Evolutionary conservation across 2,888 invertebrate species (phyloP), one percentile per base, ranked within the genome.

Genomic region (Geotrupes spiniger): DNA sequence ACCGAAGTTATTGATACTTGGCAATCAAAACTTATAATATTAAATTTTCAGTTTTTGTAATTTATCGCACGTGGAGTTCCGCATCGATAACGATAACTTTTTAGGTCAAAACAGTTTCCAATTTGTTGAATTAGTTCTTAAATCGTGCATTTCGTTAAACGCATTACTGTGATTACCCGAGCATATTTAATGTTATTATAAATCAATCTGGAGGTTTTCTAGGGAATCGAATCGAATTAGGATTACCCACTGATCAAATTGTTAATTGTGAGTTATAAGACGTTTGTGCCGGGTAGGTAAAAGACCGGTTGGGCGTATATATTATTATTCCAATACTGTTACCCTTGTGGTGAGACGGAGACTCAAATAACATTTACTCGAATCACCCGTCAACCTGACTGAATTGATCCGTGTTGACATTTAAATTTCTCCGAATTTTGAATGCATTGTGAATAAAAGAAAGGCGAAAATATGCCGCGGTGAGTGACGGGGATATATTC

Each of bases 341-440:
- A 21, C 21, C 21, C 21, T 6, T 4, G 21, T 21, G 21, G 21
- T 21, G 6, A 21, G 3, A 21, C 6, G 21, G 21, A 21, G 21
- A 21, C 21, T 21, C 21, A 21, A 21, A 21, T 21, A 21, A 21
- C 21, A 21, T 21, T 21, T 33, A 33, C 14, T 31, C 15, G 33
- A 14, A 10, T 15, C 15, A 12, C 5, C 31, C 12, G 68, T 65
- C 66, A 68, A 59, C 49, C 61, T 60, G 61, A 66, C 65, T 64
- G 54, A 51, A 60, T 60, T 72, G 72, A 74, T 74, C 74, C 72
- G 54, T 59, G 70, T 71, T 73, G 74, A 73, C 74, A 74, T 74
- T 73, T 70, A 73, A 73, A 74, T 73, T 74, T 74, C 68, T 66
- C 63, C 60, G 62, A 60, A 67, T 68, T 70, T 69, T 69, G 65